Evolutionary conservation across 2,888 invertebrate species (phyloP), one percentile per base, ranked within the genome.

Genomic region (Junonia oenone): DNA sequence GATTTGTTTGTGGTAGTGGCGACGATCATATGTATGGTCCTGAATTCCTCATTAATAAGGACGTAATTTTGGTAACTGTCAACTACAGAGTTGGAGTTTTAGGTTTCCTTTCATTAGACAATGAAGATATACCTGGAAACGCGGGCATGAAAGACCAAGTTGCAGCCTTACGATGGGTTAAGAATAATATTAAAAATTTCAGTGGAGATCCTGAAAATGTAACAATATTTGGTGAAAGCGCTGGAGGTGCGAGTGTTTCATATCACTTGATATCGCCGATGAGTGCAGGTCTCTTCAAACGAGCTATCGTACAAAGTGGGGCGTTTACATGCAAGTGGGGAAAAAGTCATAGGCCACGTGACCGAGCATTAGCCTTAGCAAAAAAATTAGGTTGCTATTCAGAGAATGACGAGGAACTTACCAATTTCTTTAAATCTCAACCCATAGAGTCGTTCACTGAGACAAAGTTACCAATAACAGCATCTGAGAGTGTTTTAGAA

Each of bases 271-370:
- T 85, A 17, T 90, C 90, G 1, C 87, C 88, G 0, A 83, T 90
- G 83, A 76, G 77, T 6, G 79, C 77, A 70, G 86, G 82, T 1
- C 68, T 90, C 0, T 89, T 88, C 19, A 75, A 73, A 31, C 76
- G 77, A 61, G 86, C 91, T 0, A 95, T 96, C 38, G 86, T 93
- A 1, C 93, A 95, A 69, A 95, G 95, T 65, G 95, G 95, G 0
- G 92, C 92, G 0, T 84, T 92, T 0, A 81, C 92, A 13, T 88
- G 90, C 68, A 87, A 90, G 0, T 92, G 92, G 91, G 86, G 92
- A 0, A 81, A 78, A 49, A 77, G 63, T 0, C 65, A 64, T 6
- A 71, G 92, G 26, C 91, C 92, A 0, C 86, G 91, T 14, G 92
- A 92, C 81, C 58, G 73, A 80, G 79, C 82, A 1, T 33, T 72